Evolutionary conservation across 2,888 invertebrate genomes (phyloP).

Genomic region (Limnephilus auricula): DNA sequence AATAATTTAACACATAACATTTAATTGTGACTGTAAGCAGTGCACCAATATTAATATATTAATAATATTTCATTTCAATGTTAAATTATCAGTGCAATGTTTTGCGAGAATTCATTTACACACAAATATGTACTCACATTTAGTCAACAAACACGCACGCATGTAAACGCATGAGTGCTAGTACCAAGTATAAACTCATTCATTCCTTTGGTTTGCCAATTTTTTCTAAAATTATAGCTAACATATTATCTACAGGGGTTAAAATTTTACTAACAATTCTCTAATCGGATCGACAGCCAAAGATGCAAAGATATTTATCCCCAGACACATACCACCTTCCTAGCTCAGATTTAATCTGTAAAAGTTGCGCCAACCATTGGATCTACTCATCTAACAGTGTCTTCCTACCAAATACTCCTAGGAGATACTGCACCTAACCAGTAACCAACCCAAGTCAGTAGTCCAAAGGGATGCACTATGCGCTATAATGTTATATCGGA

Average conservation of each 20-base stretch:
- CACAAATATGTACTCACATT: not conserved
- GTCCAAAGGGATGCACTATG: not conserved
- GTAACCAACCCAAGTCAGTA: not conserved
- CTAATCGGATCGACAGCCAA: not conserved
- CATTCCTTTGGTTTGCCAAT: slow-evolving; percentile 14
- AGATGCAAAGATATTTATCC: not conserved
- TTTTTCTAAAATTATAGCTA: slow-evolving; percentile 10
- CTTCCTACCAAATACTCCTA: not conserved
- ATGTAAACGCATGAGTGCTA: not conserved
- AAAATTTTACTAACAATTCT: slow-evolving; percentile 12
- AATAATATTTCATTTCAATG: not conserved
- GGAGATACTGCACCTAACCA: not conserved
- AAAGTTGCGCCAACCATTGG: not conserved
- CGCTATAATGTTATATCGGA: slow-evolving; percentile 23
- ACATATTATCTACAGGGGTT: slow-evolving; percentile 12
- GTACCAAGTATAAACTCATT: not conserved
- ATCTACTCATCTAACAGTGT: not conserved
- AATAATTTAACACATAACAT: not conserved
- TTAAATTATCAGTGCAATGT: not conserved
- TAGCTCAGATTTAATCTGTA: not conserved
- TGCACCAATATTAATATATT: not conserved
- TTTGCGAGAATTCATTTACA: not conserved
- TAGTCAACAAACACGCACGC: not conserved
- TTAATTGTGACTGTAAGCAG: not conserved
- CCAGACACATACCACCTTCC: not conserved